Base-by-base conservation (phyloP, 2,113 vertebrate species). In the Engystomops pustulosus region DNA sequence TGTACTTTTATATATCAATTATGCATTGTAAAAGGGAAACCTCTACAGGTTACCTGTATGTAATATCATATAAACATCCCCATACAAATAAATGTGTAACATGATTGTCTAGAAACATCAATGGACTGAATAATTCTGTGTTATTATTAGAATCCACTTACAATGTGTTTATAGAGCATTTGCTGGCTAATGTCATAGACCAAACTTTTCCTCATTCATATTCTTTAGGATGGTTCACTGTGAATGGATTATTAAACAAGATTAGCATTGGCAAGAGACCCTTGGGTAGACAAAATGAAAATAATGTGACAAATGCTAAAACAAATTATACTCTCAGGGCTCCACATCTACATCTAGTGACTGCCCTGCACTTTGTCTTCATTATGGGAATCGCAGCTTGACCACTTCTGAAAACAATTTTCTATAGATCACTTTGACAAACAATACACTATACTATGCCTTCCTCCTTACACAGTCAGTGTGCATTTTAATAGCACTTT, bases 371-470 rank as follows among this genome's bases (percentile, higher is more conserved):
- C 34, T 70, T 70, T 70, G 20, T 44, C 36, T 70, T 70, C 34
- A 36, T 38, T 36, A 69, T n/a, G 20, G 34, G 8, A 6, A 69
- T 38, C n/a, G 32, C 67, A 70, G 68, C 68, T 70, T 70, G 68
- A 70, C 34, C 36, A 70, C 34, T 70, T 70, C 25, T 44, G 20
- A 44, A 44, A 38, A 70, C 36, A 23, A 36, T 41, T 41, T 23
- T 70, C 34, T n/a, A 41, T 70, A 70, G 68, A 70, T 70, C 68
- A 70, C 36, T 70, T 23, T 70, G 20, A 70, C 68, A 70, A 41
- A 44, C 36, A 70, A 70, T 44, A 70, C 36, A 70, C 36, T 23
- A 44, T 44, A 11, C 3, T 36, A 6, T 62, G 11, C 25, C 7
- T 36, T 67, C 18, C 20, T 34, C 32, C 62, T 3, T 36, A 67